These are phyloP conservation scores for Tautogolabrus adspersus DNA, from an alignment of 2,113 vertebrate genomes.

Conservation along the genomic window DNA sequence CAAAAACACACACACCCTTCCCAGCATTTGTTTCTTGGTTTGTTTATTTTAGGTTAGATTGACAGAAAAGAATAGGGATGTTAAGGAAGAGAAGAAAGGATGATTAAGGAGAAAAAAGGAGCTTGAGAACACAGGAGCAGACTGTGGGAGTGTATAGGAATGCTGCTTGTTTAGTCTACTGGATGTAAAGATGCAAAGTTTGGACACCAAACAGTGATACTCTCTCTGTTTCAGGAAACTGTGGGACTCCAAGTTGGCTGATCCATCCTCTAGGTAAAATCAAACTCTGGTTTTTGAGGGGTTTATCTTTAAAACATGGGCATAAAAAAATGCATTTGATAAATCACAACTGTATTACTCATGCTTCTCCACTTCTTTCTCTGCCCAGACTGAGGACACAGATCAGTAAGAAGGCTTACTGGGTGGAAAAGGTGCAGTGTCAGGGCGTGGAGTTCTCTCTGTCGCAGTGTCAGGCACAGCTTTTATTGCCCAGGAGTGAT, in stretches of 20 bases:
- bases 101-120: slow-evolving; percentile 5
- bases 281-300: neutral
- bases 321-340: neutral
- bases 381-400: slow-evolving; percentile 83
- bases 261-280: slow-evolving; percentile 89
- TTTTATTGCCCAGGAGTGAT: slow-evolving; percentile 77
- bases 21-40: slow-evolving; percentile 49
- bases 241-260: slow-evolving; percentile 92
- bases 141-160: slow-evolving; percentile 14
- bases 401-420: slow-evolving; percentile 88
- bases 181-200: slow-evolving; percentile 25
- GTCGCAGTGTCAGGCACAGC: slow-evolving; percentile 85
- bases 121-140: neutral
- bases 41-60: slow-evolving; percentile 49
- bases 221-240: slow-evolving; percentile 86
- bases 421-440: slow-evolving; percentile 90
- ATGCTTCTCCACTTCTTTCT: neutral
- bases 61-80: slow-evolving; percentile 5
- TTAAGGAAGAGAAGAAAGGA: slow-evolving; percentile 9
- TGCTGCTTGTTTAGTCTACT: slow-evolving; percentile 49
- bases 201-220: neutral
- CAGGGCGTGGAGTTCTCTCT: slow-evolving; percentile 88
- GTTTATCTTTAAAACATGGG: neutral
- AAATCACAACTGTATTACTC: no score
- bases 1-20: slow-evolving; percentile 37